These are phyloP conservation scores for Axis porcinus DNA, from an alignment of 2,113 vertebrate species.

Conservation along the genomic window DNA sequence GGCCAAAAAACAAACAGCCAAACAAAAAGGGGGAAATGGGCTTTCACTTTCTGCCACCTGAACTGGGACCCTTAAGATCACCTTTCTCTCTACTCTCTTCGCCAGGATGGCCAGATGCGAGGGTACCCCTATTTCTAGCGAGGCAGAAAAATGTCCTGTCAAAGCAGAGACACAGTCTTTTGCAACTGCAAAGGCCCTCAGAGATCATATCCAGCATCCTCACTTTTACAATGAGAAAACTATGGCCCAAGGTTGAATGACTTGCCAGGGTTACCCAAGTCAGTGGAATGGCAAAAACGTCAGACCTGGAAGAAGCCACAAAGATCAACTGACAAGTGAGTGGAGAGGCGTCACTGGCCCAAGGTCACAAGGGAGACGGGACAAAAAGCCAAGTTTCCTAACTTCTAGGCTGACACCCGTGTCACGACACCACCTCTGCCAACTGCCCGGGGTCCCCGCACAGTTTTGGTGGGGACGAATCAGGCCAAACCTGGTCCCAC, in stretches of 20 bases:
- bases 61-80: neutral
- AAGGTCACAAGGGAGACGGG: constrained; percentile 49
- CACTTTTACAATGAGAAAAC: constrained; percentile 1
- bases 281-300: constrained; percentile 8
- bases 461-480: neutral
- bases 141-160: constrained; percentile 4
- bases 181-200: neutral
- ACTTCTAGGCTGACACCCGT: neutral
- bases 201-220: neutral
- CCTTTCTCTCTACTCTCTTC: neutral
- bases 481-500: neutral
- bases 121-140: neutral
- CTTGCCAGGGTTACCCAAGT: constrained; percentile 13
- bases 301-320: neutral
- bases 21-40: neutral
- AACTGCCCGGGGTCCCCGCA: neutral
- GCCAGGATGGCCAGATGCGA: neutral
- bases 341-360: neutral
- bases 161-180: neutral
- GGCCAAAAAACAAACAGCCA: neutral
- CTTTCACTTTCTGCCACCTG: neutral
- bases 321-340: neutral
- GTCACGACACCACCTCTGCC: neutral
- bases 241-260: neutral
- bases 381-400: constrained; percentile 12